Evolutionary conservation across 2,113 vertebrate species (phyloP).

Genomic region (Laticauda laticaudata): DNA sequence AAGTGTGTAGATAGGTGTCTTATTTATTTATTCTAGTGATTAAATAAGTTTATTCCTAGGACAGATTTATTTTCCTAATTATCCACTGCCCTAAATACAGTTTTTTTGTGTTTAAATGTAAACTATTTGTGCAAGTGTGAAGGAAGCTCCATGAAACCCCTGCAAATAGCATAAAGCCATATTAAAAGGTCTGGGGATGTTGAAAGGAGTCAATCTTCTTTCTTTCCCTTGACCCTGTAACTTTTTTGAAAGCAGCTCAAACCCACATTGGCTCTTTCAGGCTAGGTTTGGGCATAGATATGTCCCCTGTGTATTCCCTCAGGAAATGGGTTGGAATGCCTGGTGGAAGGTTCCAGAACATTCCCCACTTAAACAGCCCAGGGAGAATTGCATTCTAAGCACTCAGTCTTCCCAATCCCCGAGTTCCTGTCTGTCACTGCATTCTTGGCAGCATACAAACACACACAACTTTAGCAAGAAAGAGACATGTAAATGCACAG

Average conservation of each 20-base stretch:
- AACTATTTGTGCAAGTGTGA: too few species aligned
- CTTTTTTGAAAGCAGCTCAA: background rate
- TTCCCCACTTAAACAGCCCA: background rate
- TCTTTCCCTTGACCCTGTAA: too few species aligned
- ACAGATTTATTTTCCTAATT: conserved; percentile 1
- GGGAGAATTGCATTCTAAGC: background rate
- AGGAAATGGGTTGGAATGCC: too few species aligned
- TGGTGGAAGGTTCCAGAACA: background rate
- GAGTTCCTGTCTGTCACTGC: background rate
- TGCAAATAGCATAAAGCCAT: background rate
- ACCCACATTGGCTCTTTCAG: background rate
- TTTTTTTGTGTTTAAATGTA: background rate
- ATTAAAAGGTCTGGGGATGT: background rate
- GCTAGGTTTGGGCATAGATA: too few species aligned
- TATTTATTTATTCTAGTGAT: background rate
- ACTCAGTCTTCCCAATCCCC: background rate
- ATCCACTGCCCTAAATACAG: background rate
- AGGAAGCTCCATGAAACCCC: background rate
- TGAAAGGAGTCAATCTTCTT: background rate
- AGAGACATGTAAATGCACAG: background rate
- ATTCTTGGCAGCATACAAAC: background rate
- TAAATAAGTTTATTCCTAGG: background rate
- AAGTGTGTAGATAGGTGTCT: too few species aligned
- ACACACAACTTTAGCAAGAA: background rate
- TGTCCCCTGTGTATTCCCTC: too few species aligned